Evolutionary conservation across 2,888 invertebrate species (phyloP), one percentile per base, ranked within the genome.

Genomic region (Trichogramma evanescens): DNA sequence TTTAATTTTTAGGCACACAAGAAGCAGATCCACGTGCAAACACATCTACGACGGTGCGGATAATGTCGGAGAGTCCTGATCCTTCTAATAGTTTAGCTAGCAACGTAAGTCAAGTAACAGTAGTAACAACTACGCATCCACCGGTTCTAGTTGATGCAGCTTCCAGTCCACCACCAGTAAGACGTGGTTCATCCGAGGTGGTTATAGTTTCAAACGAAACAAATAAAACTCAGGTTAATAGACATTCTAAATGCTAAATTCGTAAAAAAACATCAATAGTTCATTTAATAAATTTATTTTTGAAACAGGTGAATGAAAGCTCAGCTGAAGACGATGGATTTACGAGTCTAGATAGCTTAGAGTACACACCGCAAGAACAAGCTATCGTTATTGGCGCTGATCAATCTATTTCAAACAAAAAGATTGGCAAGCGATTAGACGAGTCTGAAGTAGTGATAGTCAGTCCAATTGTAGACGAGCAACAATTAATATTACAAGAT

Each of bases 401-500:
- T 39, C 54, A 52, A 41, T 80, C 74, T 65, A 81, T 69, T 72
- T 78, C 67, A 6, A 66, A 73, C 6, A 73, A 72, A 58, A 70
- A 72, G 13, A 80, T 82, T 61, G 84, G 84, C 5, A 86, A 89
- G 56, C 88, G 90, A 60, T 77, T 93, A 63, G 93, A 93, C 75
- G 91, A 92, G 74, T 92, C 92, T 70, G 93, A 93, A 74, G 93
- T 93, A 5, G 77, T 92, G 54, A 91, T 93, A 61, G 85, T 90
- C 45, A 89, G 88, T 68, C 88, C 90, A 7, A 86, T 86, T 56
- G 80, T 80, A 63, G 77, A 82, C 60, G 80, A 74, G 51, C 68
- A 71, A 43, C 79, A 81, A 38, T 69, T 74, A 51, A 68, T 80
- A 40, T 70, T 85, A 76, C 66, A 66, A n/a, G 93, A 93, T 77